Evolutionary conservation across 1,140 invertebrate genomes (phyloP).

Genomic region (Rhagoletis zephyria): DNA sequence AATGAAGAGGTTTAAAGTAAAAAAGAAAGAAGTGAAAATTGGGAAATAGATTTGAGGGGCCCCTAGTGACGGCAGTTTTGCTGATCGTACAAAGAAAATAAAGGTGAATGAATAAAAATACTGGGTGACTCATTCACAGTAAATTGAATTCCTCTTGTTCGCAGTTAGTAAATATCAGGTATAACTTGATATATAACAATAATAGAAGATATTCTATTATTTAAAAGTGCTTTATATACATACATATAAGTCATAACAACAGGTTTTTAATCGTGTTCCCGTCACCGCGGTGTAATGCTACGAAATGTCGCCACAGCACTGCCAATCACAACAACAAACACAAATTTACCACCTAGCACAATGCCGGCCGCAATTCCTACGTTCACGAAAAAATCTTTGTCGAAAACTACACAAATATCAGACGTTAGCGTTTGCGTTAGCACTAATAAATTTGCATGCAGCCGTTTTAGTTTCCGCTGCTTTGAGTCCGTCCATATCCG

Average conservation of each 20-base stretch:
- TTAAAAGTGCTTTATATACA: not conserved
- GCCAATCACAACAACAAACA: slow-evolving; percentile 5
- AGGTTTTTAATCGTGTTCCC: not conserved
- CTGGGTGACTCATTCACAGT: slow-evolving; percentile 59
- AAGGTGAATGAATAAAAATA: slow-evolving; percentile 56
- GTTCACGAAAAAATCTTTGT: slow-evolving; percentile 20
- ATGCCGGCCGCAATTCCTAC: not conserved
- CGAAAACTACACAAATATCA: slow-evolving; percentile 47
- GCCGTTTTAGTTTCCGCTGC: not conserved
- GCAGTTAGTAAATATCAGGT: not conserved
- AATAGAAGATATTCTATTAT: not conserved
- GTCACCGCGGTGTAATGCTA: slow-evolving; percentile 57
- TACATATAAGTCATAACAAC: not conserved
- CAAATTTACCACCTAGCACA: slow-evolving; percentile 14
- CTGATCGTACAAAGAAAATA: slow-evolving; percentile 23
- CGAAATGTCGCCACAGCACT: slow-evolving; percentile 62
- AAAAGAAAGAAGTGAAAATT: slow-evolving; percentile 1
- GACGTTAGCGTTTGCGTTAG: slow-evolving; percentile 18
- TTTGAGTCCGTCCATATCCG: not conserved
- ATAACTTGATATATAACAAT: not conserved
- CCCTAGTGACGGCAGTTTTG: not conserved
- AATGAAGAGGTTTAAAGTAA: not conserved
- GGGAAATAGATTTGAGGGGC: not conserved
- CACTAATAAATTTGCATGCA: not conserved
- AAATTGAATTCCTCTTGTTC: slow-evolving; percentile 2